Conservation (phyloP, 2,797 vertebrate genomes). For the Miichthys miiuy region DNA sequence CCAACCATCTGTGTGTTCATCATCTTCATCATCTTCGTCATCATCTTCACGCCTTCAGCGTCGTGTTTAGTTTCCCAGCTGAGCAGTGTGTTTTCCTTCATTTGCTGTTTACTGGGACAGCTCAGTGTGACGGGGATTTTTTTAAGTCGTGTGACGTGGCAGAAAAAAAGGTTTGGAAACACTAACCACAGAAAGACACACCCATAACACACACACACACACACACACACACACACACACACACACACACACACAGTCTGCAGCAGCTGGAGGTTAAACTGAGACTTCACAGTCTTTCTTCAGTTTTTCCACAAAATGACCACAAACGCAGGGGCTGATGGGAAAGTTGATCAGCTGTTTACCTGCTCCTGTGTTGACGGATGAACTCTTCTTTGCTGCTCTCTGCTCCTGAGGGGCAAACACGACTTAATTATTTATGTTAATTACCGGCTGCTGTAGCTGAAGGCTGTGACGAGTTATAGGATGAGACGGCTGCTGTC, state of each 20-base stretch:
- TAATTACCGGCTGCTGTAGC: conserved; percentile 25
- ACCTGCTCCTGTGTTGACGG: conserved; percentile 13
- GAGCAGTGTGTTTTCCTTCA: not conserved
- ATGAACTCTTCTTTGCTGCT: not conserved
- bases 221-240: conserved; percentile 4
- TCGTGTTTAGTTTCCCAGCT: not conserved
- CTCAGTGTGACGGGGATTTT: not conserved
- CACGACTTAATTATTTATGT: conserved; percentile 33
- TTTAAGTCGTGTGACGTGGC: not conserved
- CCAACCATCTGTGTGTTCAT: not conserved
- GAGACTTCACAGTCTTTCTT: not conserved
- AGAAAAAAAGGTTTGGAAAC: conserved; percentile 1
- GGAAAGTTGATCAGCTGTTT: conserved; percentile 9
- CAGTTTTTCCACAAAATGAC: not conserved
- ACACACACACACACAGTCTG: conserved; percentile 2
- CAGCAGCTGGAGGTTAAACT: conserved; percentile 2
- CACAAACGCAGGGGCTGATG: conserved; percentile 19
- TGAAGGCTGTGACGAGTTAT: not conserved
- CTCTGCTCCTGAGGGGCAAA: conserved; percentile 4
- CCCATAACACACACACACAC: conserved; percentile 12
- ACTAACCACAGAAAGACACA: conserved; percentile 22
- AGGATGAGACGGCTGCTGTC: not conserved
- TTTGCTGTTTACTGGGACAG: not conserved
- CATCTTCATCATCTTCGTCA: not conserved
- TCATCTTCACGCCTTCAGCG: not conserved